Percentiles rank a stretch among this genome's conserved stretches.
phyloP scores from a whole-genome alignment of 2,797 vertebrate species.

The Mus caroli region DNA sequence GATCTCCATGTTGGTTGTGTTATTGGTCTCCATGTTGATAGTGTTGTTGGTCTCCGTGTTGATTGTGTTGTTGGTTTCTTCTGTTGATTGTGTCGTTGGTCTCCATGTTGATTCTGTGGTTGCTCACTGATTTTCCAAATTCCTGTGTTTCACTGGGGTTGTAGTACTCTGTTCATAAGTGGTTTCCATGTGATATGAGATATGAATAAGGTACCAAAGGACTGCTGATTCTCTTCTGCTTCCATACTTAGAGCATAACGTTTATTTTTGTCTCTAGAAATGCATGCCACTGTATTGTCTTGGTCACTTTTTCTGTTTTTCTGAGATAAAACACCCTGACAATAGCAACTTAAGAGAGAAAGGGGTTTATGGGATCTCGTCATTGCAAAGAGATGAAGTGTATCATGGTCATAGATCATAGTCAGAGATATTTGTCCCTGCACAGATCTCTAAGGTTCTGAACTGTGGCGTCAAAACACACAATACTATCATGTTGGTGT shows the following conservation, averaged over 20 bases:
- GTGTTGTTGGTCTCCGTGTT: too few relatives aligned
- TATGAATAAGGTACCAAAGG: slow-evolving; percentile 1
- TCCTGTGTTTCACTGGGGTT: neutral
- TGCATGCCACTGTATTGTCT: neutral
- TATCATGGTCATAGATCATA: neutral
- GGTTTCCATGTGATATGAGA: neutral
- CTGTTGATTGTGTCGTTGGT: neutral
- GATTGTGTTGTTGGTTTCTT: neutral
- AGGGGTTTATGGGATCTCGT: neutral
- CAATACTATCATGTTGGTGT: neutral
- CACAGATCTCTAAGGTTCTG: neutral
- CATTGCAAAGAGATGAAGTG: neutral
- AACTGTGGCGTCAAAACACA: neutral
- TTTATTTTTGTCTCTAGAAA: slow-evolving; percentile 17
- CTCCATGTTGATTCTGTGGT: neutral
- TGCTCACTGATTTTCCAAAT: rapidly evolving
- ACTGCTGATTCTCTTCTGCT: neutral
- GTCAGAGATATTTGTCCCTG: neutral
- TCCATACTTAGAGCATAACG: neutral
- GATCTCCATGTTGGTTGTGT: too few relatives aligned
- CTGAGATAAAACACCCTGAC: neutral
- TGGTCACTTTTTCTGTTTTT: neutral
- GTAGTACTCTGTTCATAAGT: neutral
- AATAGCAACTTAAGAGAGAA: neutral
- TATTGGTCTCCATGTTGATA: neutral